Evolutionary conservation across 2,888 invertebrate species (phyloP), one percentile per base, ranked within the genome.

Genomic region (Kryphioiulus occultus): DNA sequence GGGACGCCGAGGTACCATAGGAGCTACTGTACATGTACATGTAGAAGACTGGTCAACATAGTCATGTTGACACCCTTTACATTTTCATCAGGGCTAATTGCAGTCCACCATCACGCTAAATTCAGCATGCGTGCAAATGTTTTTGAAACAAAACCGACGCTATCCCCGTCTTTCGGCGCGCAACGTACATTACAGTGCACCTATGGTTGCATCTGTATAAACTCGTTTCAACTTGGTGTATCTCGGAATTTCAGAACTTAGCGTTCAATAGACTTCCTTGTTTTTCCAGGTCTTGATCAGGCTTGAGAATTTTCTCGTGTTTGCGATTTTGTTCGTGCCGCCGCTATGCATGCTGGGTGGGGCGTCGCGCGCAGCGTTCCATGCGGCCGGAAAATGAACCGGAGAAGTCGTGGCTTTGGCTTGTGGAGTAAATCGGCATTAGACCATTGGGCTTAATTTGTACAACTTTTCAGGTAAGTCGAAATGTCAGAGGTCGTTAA

Each of bases 361-460:
- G 2, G 26, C 26, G 78, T 26, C 78, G 30, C 30, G 15, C 30
- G 30, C 30, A 30, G 78, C 78, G 78, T 17, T 78, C 78, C 78
- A 17, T 32, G 78, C 78, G 78, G 78, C 78, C 26, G 78, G 15
- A 78, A 78, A 78, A 78, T 78, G 78, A 78, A 78, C 78, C 78
- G 44, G 85, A 44, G 44, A 85, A 85, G 85, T 85, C 85, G 85
- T 85, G 85, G 85, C 85, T 85, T 39, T 78, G 42, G 85, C 22
- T 85, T 85, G 39, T 42, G 44, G 85, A 85, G 85, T 85, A 85
- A 85, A 85, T 85, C 86, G 86, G 86, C 86, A 47, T 86, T 53
- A 86, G 86, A 86, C 86, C 86, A 86, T 86, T 86, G 86, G 86
- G 86, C 86, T 47, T 86, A 86, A 86, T 86, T 86, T 30, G 86